Evolutionary conservation across 2,888 invertebrate genomes (phyloP).

Genomic region (Gerris lacustris): DNA sequence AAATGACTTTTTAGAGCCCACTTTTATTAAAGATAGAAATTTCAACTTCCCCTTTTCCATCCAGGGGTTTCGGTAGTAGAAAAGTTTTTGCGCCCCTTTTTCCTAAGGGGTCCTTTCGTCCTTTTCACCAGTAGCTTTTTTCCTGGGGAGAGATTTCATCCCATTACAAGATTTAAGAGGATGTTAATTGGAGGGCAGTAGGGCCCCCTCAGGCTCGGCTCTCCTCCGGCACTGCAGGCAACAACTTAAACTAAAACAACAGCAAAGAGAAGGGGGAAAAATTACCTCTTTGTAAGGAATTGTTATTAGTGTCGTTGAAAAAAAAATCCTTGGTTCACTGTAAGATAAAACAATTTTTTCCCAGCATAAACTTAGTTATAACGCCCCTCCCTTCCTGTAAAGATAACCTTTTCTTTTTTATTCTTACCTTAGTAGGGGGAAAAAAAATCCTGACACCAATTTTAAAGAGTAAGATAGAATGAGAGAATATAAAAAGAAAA

Average conservation of each 20-base stretch:
- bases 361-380: no score
- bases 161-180: slow-evolving; percentile 5
- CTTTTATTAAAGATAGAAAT: neutral
- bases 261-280: neutral
- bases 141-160: neutral
- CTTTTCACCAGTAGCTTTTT: neutral
- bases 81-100: neutral
- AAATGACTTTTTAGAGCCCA: slow-evolving; percentile 5
- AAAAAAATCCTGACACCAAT: no score
- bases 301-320: neutral
- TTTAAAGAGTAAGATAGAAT: no score
- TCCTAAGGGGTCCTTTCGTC: neutral
- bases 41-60: neutral
- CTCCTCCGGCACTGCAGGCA: no score
- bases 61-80: neutral
- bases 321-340: neutral
- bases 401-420: no score
- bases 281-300: neutral
- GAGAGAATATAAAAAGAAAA: no score
- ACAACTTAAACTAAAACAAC: no score
- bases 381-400: no score
- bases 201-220: no score
- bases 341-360: no score
- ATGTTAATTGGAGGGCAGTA: neutral
- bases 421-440: no score